Conservation (phyloP, 2,113 vertebrate species). For the Procapra przewalskii region DNA sequence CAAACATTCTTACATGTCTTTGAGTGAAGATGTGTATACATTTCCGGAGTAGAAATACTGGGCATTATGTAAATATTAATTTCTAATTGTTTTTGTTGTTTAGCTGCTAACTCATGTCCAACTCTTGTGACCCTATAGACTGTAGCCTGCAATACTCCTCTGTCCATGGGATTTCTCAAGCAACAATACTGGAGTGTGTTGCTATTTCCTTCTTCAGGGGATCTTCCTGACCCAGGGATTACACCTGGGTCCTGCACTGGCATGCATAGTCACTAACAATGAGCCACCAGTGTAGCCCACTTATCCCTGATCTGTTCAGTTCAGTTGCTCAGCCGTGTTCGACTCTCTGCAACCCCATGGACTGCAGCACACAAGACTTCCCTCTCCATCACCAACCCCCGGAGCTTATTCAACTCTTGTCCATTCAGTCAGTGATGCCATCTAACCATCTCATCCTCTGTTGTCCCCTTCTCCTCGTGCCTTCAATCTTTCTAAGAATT, state of each 20-base stretch:
- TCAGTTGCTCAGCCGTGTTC: rapidly evolving
- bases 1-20: not conserved
- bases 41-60: not conserved
- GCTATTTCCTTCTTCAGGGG: not conserved
- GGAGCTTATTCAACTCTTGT: not conserved
- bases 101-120: not conserved
- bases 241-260: not conserved
- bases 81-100: not conserved
- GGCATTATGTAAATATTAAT: not conserved
- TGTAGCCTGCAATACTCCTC: not conserved
- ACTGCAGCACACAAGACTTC: not conserved
- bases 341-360: not conserved
- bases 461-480: not conserved
- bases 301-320: not conserved
- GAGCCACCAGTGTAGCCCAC: not conserved
- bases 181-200: not conserved
- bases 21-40: not conserved
- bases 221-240: not conserved
- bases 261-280: not conserved
- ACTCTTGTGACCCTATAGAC: not conserved
- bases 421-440: not conserved
- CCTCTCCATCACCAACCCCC: not conserved
- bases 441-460: not conserved
- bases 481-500: not conserved
- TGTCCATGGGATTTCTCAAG: not conserved